A percentile compares a stretch with the other conserved stretches of the same genome.
Evolutionary conservation across 2,888 invertebrate genomes (phyloP).

Genomic region (Rhagium mordax): DNA sequence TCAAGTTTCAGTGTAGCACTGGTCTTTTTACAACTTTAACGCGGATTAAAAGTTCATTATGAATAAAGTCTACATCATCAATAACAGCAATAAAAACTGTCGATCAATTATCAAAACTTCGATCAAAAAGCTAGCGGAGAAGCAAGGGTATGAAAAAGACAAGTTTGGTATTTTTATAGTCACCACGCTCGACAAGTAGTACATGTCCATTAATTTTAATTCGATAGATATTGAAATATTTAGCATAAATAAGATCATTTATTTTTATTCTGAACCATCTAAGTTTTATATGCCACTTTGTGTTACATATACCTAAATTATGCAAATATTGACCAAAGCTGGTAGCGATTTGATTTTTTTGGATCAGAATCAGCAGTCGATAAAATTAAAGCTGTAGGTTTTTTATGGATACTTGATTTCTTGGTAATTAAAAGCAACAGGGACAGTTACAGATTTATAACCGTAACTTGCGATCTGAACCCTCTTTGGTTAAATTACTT

Average conservation of each 20-base stretch:
- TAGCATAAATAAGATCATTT: constrained; percentile 7
- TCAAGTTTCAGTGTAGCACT: constrained; percentile 35
- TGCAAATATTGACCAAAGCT: no score
- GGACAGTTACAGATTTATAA: no score
- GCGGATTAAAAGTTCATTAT: constrained; percentile 37
- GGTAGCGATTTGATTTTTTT: no score
- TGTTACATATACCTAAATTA: no score
- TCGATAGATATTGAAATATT: neutral
- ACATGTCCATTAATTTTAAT: neutral
- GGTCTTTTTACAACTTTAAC: constrained; percentile 41
- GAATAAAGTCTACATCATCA: constrained; percentile 47
- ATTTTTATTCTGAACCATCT: neutral
- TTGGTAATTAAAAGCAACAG: no score
- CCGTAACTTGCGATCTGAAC: no score
- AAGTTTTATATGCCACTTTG: neutral
- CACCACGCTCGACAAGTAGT: neutral
- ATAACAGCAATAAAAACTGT: constrained; percentile 49
- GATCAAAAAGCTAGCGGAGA: constrained; percentile 27
- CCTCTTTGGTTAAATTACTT: no score
- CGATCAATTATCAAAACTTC: constrained; percentile 49
- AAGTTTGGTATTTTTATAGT: constrained; percentile 13
- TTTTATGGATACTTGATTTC: no score
- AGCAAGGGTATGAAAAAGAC: constrained; percentile 32
- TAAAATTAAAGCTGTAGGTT: no score
- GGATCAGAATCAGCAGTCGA: no score